These are phyloP conservation scores for Xylota segnis DNA, from an alignment of 2,888 invertebrate species.

Conservation along the genomic window DNA sequence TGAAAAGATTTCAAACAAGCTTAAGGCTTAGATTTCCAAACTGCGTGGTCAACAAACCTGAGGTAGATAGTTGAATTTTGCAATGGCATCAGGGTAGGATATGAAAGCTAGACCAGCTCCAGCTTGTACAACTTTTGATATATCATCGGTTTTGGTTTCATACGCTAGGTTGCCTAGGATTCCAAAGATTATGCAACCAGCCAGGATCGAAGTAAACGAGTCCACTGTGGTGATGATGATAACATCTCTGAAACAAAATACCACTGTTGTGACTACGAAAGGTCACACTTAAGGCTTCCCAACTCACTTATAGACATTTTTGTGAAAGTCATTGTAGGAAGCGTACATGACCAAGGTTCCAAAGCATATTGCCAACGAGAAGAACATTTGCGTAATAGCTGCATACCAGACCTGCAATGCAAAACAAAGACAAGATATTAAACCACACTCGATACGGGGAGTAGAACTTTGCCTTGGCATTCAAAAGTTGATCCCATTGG, in stretches of 20 bases:
- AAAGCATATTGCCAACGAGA: constrained; percentile 87
- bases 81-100: constrained; percentile 87
- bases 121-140: constrained; percentile 88
- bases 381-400: constrained; percentile 88
- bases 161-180: constrained; percentile 92
- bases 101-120: constrained; percentile 93
- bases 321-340: constrained; percentile 87
- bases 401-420: constrained; percentile 86
- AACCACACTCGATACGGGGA: not conserved
- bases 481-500: constrained; percentile 86
- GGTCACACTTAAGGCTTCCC: not conserved
- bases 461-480: constrained; percentile 79
- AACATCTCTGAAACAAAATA: constrained; percentile 87
- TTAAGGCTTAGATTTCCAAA: not conserved
- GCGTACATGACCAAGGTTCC: constrained; percentile 87
- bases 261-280: too few relatives aligned
- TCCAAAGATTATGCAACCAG: constrained; percentile 93
- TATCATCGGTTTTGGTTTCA: constrained; percentile 86
- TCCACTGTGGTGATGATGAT: constrained; percentile 93
- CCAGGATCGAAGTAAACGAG: constrained; percentile 92
- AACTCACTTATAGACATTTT: constrained; percentile 86
- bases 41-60: constrained; percentile 79
- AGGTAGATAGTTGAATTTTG: constrained; percentile 85
- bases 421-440: not conserved
- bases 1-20: constrained; percentile 59